Percentiles rank a stretch among this genome's conserved stretches.
These are phyloP conservation scores for Dryobota labecula DNA, from an alignment of 2,888 invertebrate genomes.

Conservation along the genomic window DNA sequence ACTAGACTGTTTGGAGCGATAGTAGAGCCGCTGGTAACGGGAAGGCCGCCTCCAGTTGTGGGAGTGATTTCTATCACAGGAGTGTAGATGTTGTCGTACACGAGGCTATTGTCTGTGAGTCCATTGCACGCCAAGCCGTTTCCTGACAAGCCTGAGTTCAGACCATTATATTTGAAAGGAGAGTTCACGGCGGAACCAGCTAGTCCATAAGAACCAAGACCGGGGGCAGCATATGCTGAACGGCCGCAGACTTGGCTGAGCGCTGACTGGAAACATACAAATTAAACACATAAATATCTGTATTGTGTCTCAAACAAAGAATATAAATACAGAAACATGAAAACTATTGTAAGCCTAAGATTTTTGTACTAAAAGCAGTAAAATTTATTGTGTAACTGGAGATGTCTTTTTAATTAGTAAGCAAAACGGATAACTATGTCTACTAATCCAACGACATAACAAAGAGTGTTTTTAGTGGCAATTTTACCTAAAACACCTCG, in stretches of 20 bases:
- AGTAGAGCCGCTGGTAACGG: slow-evolving; percentile 45
- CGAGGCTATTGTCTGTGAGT: slow-evolving; percentile 12
- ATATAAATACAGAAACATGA: neutral
- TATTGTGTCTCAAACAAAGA: neutral
- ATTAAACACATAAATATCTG: neutral
- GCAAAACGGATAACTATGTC: neutral
- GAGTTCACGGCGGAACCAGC: neutral
- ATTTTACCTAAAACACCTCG: neutral
- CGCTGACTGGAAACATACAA: slow-evolving; percentile 42
- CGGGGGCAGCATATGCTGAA: neutral
- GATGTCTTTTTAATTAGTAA: neutral
- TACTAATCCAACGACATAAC: too few species aligned
- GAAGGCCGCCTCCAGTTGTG: slow-evolving; percentile 46
- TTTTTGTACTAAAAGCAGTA: neutral
- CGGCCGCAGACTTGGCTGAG: slow-evolving; percentile 42
- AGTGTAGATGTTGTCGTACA: slow-evolving; percentile 29
- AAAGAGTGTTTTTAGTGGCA: neutral
- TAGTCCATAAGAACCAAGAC: slow-evolving; percentile 21
- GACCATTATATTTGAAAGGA: neutral
- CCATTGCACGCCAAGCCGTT: slow-evolving; percentile 21
- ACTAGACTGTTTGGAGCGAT: slow-evolving; percentile 41
- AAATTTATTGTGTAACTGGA: neutral
- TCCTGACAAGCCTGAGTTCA: neutral
- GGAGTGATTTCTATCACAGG: slow-evolving; percentile 38
- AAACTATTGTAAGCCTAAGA: neutral